phyloP scores from a whole-genome alignment of 2,113 vertebrate species.

The Neofelis nebulosa region DNA sequence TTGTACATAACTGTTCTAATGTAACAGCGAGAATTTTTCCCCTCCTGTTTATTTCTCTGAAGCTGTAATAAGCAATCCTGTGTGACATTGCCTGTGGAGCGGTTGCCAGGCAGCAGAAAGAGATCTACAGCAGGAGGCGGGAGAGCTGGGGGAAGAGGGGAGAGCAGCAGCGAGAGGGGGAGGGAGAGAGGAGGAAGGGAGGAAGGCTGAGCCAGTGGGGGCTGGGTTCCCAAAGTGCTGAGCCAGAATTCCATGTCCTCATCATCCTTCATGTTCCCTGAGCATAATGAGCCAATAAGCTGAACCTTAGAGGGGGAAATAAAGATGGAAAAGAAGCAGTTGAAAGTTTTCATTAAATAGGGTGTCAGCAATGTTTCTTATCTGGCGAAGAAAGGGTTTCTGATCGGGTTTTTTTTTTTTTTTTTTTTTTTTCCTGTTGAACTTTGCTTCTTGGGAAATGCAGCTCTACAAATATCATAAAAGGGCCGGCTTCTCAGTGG shows the following conservation, averaged over 20 bases:
- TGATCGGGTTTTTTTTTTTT: background rate
- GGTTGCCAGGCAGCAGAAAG: conserved; percentile 77
- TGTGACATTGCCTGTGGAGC: conserved; percentile 60
- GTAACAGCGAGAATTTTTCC: conserved; percentile 55
- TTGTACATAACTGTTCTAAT: conserved; percentile 44
- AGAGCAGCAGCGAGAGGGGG: background rate
- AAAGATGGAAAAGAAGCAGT: conserved; percentile 30
- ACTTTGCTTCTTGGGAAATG: conserved; percentile 72
- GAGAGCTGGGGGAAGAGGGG: background rate
- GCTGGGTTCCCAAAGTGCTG: conserved; percentile 66
- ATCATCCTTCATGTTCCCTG: conserved; percentile 54
- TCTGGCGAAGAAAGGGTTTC: conserved; percentile 65
- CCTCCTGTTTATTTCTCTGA: conserved; percentile 67
- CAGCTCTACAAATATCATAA: conserved; percentile 67
- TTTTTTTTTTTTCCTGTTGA: background rate
- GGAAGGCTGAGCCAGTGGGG: background rate
- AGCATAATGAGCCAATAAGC: conserved; percentile 61
- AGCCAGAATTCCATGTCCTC: conserved; percentile 71
- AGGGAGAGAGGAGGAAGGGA: background rate
- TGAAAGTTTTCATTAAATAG: conserved; percentile 69
- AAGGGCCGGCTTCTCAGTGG: conserved; percentile 72
- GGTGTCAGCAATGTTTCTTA: conserved; percentile 64
- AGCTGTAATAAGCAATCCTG: conserved; percentile 73
- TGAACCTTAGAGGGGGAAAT: conserved; percentile 45
- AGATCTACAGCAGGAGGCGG: conserved; percentile 60